A percentile compares a stretch with the other conserved stretches of the same genome.
Evolutionary conservation across 1,140 invertebrate species (phyloP).

Genomic region (Scaptodrosophila lebanonensis): DNA sequence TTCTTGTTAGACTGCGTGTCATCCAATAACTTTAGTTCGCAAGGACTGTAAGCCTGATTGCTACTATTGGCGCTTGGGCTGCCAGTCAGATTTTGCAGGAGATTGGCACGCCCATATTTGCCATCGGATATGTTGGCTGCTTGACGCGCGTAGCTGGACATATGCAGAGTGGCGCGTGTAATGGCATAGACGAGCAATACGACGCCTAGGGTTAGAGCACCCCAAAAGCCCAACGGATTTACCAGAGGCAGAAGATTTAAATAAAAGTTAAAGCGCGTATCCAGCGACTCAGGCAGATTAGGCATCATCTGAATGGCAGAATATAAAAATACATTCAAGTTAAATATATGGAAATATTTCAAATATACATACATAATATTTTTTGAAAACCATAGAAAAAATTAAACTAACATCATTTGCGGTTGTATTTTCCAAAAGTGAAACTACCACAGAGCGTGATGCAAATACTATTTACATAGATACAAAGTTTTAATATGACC

Average conservation of each 20-base stretch:
- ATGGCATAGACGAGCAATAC: constrained; percentile 78
- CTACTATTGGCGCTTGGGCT: constrained; percentile 11
- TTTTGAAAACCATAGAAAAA: too few species aligned
- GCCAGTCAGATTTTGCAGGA: constrained; percentile 36
- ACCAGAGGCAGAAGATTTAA: constrained; percentile 83
- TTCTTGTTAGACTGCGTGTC: constrained; percentile 33
- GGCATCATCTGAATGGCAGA: constrained; percentile 81
- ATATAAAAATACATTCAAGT: neutral
- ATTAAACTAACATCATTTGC: too few species aligned
- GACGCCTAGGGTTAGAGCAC: constrained; percentile 79
- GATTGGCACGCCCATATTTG: constrained; percentile 52
- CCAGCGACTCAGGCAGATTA: constrained; percentile 80
- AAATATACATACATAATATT: neutral
- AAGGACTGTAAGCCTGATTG: constrained; percentile 49
- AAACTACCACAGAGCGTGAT: too few species aligned
- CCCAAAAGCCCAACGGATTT: constrained; percentile 80
- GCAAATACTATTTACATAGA: too few species aligned
- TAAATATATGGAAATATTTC: neutral
- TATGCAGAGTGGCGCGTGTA: constrained; percentile 59
- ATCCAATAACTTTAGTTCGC: constrained; percentile 60
- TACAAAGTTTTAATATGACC: too few species aligned
- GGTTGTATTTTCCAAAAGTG: too few species aligned
- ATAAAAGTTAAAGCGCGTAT: constrained; percentile 84
- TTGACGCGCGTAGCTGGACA: constrained; percentile 52
- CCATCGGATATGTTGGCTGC: constrained; percentile 45